A percentile compares a stretch with the other conserved stretches of the same genome.
Conservation (phyloP, 2,113 vertebrate genomes). For the Tor tambroides region DNA sequence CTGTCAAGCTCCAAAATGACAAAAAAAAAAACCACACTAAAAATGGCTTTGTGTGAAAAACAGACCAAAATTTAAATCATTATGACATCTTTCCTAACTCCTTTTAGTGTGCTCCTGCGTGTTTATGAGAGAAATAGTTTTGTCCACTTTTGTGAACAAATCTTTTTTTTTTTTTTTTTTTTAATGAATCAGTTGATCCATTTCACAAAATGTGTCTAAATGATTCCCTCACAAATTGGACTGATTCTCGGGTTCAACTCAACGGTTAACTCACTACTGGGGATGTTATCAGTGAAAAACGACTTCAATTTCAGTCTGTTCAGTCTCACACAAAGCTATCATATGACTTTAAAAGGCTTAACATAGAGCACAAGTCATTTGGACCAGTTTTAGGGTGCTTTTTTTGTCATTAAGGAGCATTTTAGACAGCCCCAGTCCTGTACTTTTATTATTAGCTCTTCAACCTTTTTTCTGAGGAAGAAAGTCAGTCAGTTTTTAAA, state of each 20-base stretch:
- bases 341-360: not conserved
- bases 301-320: slow-evolving; percentile 5
- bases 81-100: not conserved
- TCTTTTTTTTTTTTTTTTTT: not conserved
- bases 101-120: not conserved
- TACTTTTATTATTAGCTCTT: not conserved
- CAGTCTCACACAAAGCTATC: slow-evolving; percentile 5
- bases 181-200: not conserved
- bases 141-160: not conserved
- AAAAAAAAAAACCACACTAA: too few relatives aligned
- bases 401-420: not conserved
- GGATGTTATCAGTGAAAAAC: slow-evolving; percentile 1
- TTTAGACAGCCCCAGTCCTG: not conserved
- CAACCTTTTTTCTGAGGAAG: not conserved
- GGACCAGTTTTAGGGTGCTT: not conserved
- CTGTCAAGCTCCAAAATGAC: too few relatives aligned
- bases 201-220: not conserved
- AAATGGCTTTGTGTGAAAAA: too few relatives aligned
- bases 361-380: not conserved
- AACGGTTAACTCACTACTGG: not conserved
- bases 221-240: not conserved
- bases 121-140: not conserved
- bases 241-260: not conserved
- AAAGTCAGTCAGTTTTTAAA: not conserved
- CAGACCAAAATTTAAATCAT: not conserved